Percentiles rank a stretch among this genome's conserved stretches.
phyloP scores from a whole-genome alignment of 2,888 invertebrate species.

The Tenthredo livida region DNA sequence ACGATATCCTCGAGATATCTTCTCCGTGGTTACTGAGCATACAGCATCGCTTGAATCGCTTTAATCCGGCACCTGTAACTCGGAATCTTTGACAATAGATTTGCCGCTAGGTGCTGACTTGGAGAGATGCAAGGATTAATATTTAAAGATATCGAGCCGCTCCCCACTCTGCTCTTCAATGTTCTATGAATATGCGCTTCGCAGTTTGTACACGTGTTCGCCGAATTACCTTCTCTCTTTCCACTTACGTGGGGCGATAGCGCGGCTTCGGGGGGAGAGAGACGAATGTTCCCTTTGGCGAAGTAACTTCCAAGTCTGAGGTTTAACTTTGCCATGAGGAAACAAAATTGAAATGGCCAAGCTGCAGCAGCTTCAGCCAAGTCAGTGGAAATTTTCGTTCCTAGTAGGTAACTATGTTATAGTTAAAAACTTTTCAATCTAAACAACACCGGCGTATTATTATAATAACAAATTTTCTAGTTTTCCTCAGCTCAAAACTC shows the following conservation, averaged over 20 bases:
- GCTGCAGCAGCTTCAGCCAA: constrained; percentile 3
- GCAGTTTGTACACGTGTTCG: constrained; percentile 50
- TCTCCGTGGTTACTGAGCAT: neutral
- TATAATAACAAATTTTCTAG: neutral
- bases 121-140: constrained; percentile 50
- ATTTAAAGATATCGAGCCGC: constrained; percentile 43
- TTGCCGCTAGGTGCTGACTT: constrained; percentile 38
- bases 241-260: constrained; percentile 36
- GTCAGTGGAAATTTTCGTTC: neutral
- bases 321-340: constrained; percentile 48
- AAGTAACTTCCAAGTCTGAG: constrained; percentile 43
- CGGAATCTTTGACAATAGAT: constrained; percentile 24
- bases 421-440: constrained; percentile 14
- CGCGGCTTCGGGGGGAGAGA: neutral
- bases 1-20: neutral
- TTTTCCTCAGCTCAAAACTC: neutral
- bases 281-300: constrained; percentile 47
- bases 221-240: constrained; percentile 51
- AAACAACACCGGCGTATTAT: neutral
- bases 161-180: constrained; percentile 45
- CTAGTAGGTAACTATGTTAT: neutral
- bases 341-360: constrained; percentile 36
- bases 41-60: neutral
- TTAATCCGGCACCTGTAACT: neutral
- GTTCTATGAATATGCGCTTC: constrained; percentile 51